phyloP scores from a whole-genome alignment of 1,140 invertebrate species.

The Philotrypesis tridentata region DNA sequence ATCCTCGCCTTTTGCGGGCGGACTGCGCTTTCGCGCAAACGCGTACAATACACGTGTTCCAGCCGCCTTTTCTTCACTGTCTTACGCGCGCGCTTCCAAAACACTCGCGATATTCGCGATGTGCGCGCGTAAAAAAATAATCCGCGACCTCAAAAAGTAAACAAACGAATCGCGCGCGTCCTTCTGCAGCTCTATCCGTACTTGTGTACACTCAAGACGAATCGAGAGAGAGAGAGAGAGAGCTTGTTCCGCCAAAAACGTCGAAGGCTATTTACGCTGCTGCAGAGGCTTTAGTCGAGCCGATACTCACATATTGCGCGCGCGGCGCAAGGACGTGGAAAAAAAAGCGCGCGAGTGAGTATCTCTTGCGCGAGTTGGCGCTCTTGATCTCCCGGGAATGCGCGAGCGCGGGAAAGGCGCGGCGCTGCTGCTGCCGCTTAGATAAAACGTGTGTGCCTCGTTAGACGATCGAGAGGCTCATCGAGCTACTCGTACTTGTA shows the following conservation, averaged over 20 bases:
- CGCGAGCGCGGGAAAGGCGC: neutral
- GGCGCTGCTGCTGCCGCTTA: constrained; percentile 7
- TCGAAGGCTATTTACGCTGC: neutral
- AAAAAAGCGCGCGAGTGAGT: neutral
- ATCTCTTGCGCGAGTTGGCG: neutral
- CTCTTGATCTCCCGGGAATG: constrained; percentile 8
- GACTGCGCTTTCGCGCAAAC: no score
- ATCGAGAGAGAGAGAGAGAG: no score
- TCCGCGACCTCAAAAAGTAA: neutral
- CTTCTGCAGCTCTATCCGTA: constrained; percentile 5
- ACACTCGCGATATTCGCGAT: no score
- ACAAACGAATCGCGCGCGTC: neutral
- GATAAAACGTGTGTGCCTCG: neutral
- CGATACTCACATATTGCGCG: neutral
- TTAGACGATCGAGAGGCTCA: neutral
- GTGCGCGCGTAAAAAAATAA: no score
- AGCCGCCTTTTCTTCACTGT: no score
- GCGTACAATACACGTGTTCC: no score
- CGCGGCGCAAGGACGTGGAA: neutral
- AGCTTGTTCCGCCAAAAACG: constrained; percentile 1
- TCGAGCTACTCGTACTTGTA: neutral
- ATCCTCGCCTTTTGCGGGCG: neutral
- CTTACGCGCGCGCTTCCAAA: no score
- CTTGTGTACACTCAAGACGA: neutral
- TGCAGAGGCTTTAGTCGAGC: constrained; percentile 8